phyloP scores from a whole-genome alignment of 2,797 vertebrate genomes.

The Nyctibius grandis region DNA sequence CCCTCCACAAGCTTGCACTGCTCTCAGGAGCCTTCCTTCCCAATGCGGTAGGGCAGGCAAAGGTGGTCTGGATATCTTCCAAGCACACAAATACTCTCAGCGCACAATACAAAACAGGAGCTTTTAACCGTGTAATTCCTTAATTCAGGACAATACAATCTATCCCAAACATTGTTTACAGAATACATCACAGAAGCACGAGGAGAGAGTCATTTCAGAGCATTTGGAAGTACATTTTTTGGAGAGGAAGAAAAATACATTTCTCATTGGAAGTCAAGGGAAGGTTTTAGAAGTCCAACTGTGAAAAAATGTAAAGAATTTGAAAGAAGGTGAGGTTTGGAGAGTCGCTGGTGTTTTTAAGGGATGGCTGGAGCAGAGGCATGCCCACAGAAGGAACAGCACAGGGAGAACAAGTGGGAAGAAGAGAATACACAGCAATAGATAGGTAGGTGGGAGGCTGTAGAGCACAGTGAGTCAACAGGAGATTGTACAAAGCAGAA shows the following conservation, averaged over 20 bases:
- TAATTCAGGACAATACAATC: not conserved
- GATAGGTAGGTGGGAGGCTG: not conserved
- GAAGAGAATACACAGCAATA: not conserved
- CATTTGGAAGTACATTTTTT: not conserved
- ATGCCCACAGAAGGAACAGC: not conserved
- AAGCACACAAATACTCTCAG: not conserved
- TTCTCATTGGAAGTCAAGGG: not conserved
- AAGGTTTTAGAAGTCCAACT: not conserved
- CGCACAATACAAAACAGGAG: not conserved
- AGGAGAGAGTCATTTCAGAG: not conserved
- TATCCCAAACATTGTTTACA: not conserved
- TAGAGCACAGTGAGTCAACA: not conserved
- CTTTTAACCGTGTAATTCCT: not conserved
- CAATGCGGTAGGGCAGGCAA: not conserved
- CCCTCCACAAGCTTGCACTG: not conserved
- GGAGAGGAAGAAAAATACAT: not conserved
- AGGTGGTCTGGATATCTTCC: not conserved
- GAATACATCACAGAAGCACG: not conserved
- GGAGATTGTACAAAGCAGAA: not conserved
- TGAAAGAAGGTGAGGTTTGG: not conserved
- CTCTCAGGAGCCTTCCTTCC: not conserved
- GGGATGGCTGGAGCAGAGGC: not conserved
- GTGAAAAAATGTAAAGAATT: not conserved
- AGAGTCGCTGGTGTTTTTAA: not conserved
- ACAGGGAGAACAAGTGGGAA: not conserved